phyloP scores from a whole-genome alignment of 2,797 vertebrate genomes.

The Apodemus agrarius region DNA sequence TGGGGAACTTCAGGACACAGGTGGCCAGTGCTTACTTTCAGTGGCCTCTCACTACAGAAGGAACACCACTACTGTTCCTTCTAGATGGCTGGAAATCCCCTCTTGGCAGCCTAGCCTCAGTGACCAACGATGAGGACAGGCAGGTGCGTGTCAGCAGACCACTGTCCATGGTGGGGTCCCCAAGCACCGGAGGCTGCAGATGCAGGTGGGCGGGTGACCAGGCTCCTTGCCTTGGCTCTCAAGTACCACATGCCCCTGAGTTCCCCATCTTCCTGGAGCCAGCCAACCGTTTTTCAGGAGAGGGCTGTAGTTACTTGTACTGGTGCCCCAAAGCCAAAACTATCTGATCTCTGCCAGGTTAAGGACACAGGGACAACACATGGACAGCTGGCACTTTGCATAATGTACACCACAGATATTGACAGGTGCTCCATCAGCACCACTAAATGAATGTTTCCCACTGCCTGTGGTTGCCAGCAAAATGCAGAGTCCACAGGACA shows the following conservation, averaged over 20 bases:
- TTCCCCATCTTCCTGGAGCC: neutral
- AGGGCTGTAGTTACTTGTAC: neutral
- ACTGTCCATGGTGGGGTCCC: neutral
- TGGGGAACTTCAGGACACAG: neutral
- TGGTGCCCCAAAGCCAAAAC: neutral
- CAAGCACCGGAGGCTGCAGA: neutral
- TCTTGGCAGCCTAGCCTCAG: neutral
- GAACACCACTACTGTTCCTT: neutral
- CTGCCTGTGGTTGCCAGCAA: neutral
- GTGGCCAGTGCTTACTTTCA: neutral
- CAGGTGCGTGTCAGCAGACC: neutral
- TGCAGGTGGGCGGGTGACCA: neutral
- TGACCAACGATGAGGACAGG: neutral
- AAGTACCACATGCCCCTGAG: rapidly evolving
- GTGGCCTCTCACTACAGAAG: neutral
- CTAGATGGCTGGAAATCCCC: neutral
- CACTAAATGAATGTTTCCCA: rapidly evolving
- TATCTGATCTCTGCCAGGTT: rapidly evolving
- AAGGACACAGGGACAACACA: rapidly evolving
- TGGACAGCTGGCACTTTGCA: neutral
- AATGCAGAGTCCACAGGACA: rapidly evolving
- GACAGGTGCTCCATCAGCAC: neutral
- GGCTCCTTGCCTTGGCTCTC: neutral
- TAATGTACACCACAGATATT: rapidly evolving
- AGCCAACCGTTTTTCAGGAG: rapidly evolving